Conservation (phyloP, 2,113 vertebrate species). For the Vireo altiloquus region DNA sequence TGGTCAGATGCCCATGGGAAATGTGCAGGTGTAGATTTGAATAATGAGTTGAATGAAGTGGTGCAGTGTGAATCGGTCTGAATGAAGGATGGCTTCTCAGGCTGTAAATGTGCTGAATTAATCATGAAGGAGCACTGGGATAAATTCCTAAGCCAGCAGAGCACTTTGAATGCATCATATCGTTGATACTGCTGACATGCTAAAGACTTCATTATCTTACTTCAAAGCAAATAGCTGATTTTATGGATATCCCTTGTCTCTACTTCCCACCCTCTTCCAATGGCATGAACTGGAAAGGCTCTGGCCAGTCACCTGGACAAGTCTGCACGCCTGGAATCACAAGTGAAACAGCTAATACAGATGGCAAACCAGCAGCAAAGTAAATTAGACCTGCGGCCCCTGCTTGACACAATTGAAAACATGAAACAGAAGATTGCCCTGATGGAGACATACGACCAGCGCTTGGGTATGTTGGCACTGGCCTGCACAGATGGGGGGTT, state of each 20-base stretch:
- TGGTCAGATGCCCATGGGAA: not conserved
- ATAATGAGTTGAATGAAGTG: not conserved
- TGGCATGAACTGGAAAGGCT: conserved; percentile 57
- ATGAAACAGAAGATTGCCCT: conserved; percentile 75
- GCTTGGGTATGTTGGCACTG: conserved; percentile 68
- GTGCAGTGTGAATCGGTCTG: not conserved
- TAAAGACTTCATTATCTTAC: not conserved
- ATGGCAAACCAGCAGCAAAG: conserved; percentile 71
- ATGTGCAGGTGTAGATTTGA: not conserved
- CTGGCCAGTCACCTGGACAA: conserved; percentile 76
- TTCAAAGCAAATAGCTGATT: not conserved
- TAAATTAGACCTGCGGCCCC: conserved; percentile 63
- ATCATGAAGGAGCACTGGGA: not conserved
- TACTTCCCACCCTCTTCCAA: not conserved
- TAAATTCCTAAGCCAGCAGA: not conserved
- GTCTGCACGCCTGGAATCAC: conserved; percentile 72
- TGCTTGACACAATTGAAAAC: conserved; percentile 70
- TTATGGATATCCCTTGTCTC: not conserved
- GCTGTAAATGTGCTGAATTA: not conserved
- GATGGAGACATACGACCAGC: conserved; percentile 71
- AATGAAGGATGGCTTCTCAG: not conserved
- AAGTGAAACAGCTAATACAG: conserved; percentile 73
- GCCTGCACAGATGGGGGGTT: not conserved
- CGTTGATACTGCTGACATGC: not conserved
- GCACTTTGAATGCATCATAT: not conserved